phyloP scores from a whole-genome alignment of 2,888 invertebrate genomes.

The Laspeyria flexula region DNA sequence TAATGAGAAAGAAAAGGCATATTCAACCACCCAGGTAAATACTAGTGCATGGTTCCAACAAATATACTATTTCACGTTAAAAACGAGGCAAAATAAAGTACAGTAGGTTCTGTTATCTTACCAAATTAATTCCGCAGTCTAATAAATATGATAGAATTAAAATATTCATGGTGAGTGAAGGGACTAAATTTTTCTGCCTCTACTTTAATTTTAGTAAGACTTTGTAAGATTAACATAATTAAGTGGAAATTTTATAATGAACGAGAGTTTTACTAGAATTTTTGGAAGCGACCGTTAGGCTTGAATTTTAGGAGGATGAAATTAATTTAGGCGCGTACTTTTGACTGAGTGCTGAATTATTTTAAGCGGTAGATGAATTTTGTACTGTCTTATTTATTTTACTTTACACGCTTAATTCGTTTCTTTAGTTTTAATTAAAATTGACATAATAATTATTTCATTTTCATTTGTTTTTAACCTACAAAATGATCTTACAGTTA shows the following conservation, averaged over 20 bases:
- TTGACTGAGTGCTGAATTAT: neutral
- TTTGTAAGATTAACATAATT: slow-evolving; percentile 48
- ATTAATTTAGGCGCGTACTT: slow-evolving; percentile 7
- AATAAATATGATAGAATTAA: slow-evolving; percentile 52
- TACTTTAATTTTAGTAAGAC: slow-evolving; percentile 38
- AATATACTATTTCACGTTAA: neutral
- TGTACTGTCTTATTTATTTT: neutral
- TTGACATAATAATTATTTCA: too few species aligned
- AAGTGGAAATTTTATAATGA: slow-evolving; percentile 43
- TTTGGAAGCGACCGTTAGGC: slow-evolving; percentile 7
- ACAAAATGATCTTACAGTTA: too few species aligned
- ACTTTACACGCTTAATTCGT: too few species aligned
- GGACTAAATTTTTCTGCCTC: slow-evolving; percentile 19
- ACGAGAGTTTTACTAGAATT: slow-evolving; percentile 13
- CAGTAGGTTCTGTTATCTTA: slow-evolving; percentile 35
- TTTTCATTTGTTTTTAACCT: too few species aligned
- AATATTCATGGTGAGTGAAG: slow-evolving; percentile 44
- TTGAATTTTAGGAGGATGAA: slow-evolving; percentile 7
- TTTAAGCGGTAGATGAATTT: neutral
- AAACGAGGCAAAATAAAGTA: neutral
- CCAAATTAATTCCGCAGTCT: slow-evolving; percentile 50
- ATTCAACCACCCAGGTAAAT: slow-evolving; percentile 1
- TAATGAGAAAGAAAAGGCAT: slow-evolving; percentile 8
- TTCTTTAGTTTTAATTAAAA: too few species aligned
- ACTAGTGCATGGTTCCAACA: slow-evolving; percentile 4